Evolutionary conservation across 2,113 vertebrate species (phyloP).

Genomic region (Clarias macrocephalus): DNA sequence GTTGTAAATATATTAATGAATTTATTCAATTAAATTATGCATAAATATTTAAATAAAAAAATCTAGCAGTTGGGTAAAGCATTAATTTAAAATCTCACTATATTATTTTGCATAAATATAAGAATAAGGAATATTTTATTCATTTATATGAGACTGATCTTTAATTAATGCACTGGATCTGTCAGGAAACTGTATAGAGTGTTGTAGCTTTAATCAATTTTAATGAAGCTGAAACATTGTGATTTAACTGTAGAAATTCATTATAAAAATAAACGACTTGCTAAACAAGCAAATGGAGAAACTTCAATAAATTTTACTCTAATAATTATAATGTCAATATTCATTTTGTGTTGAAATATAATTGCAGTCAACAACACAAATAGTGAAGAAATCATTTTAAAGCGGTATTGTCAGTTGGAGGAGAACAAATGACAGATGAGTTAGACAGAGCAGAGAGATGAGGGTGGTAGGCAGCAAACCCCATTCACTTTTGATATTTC

Average conservation of each 20-base stretch:
- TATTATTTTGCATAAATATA: neutral
- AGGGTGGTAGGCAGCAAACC: neutral
- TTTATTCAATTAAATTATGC: neutral
- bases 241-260: conserved; percentile 1
- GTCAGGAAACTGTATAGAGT: neutral
- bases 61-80: too few species aligned
- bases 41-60: neutral
- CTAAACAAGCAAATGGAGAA: conserved; percentile 4
- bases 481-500: neutral
- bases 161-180: neutral
- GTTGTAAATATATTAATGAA: neutral
- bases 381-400: neutral
- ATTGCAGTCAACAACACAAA: neutral
- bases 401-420: neutral
- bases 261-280: neutral
- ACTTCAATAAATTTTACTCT: neutral
- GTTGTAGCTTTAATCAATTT: neutral
- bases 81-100: neutral
- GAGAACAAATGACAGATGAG: neutral
- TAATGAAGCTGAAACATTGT: neutral
- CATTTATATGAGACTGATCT: neutral
- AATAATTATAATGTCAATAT: neutral
- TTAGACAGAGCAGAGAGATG: neutral
- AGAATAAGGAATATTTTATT: neutral
- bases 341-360: neutral